Conservation (phyloP, 2,797 vertebrate genomes). For the Geotria australis region DNA sequence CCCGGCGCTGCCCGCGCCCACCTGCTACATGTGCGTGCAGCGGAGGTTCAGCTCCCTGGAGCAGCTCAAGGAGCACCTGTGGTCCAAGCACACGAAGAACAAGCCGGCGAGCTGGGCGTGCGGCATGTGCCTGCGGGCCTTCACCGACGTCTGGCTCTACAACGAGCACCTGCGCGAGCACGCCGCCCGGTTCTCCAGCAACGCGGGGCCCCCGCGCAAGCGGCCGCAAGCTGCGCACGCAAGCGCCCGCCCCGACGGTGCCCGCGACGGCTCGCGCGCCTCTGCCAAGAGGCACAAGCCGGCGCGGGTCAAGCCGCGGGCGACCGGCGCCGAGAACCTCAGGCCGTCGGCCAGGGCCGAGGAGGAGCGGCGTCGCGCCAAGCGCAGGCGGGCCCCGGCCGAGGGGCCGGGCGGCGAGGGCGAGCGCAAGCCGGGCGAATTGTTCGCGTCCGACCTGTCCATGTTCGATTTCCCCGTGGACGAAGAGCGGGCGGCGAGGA, state of each 20-base stretch:
- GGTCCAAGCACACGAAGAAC: conserved; percentile 66
- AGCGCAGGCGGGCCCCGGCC: conserved; percentile 66
- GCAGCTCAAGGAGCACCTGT: conserved; percentile 62
- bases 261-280: too few species aligned
- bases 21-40: conserved; percentile 96
- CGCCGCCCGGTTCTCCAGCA: conserved; percentile 61
- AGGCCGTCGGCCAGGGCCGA: too few species aligned
- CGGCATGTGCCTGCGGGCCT: conserved; percentile 86
- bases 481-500: conserved; percentile 3
- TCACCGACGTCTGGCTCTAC: conserved; percentile 89
- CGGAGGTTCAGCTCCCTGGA: conserved; percentile 78
- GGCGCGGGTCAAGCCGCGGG: too few species aligned
- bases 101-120: conserved; percentile 73
- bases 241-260: too few species aligned
- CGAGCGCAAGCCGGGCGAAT: conserved; percentile 58
- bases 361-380: too few species aligned
- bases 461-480: not conserved
- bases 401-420: conserved; percentile 99
- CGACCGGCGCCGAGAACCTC: too few species aligned
- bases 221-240: too few species aligned
- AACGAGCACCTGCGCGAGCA: conserved; percentile 86
- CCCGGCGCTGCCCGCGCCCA: conserved; percentile 39
- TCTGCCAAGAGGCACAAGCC: too few species aligned
- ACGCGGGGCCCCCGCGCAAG: conserved; percentile 29
- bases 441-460: conserved; percentile 35